phyloP scores from a whole-genome alignment of 2,113 vertebrate species.

The Clarias macrocephalus region DNA sequence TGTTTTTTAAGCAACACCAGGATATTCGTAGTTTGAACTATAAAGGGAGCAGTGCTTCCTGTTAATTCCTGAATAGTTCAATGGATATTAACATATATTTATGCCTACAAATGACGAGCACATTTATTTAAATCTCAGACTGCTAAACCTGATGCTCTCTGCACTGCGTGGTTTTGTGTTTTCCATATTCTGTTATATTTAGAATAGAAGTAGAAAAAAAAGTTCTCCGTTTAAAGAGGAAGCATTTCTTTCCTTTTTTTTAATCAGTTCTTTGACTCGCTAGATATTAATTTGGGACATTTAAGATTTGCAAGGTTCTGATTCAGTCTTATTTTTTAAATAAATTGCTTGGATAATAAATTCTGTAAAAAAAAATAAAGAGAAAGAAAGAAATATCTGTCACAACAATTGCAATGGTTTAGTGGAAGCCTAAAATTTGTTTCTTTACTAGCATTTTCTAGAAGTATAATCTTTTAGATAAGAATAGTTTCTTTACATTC shows the following conservation, averaged over 20 bases:
- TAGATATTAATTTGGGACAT: not conserved
- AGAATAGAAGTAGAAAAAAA: not conserved
- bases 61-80: not conserved
- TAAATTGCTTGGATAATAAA: not conserved
- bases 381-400: not conserved
- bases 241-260: not conserved
- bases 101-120: not conserved
- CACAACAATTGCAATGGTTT: not conserved
- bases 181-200: not conserved
- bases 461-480: not conserved
- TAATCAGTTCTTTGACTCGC: not conserved
- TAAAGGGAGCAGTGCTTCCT: not conserved
- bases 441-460: not conserved
- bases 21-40: conserved; percentile 3
- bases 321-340: not conserved
- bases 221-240: not conserved
- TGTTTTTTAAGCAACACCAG: conserved; percentile 5
- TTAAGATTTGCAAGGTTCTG: not conserved
- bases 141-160: not conserved
- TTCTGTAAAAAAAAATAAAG: not conserved
- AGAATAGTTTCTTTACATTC: not conserved
- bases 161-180: not conserved
- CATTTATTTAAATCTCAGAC: not conserved
- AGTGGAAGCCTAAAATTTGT: not conserved
- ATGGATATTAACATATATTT: not conserved